A percentile compares a stretch with the other conserved stretches of the same genome.
phyloP scores from a whole-genome alignment of 2,113 vertebrate genomes.

The Antennarius striatus region DNA sequence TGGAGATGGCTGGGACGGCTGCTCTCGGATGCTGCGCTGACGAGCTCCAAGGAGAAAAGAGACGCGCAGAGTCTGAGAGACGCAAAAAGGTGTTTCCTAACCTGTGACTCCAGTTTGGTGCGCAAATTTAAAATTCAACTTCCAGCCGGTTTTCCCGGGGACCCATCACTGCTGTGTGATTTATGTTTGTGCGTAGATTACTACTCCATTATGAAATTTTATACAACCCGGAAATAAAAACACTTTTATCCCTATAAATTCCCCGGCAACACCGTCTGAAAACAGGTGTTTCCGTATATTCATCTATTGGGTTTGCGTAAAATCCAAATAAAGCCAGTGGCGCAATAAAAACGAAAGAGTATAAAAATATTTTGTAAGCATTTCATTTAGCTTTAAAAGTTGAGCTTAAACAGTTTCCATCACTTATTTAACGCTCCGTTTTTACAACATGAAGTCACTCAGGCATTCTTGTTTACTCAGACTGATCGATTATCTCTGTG shows the following conservation, averaged over 20 bases:
- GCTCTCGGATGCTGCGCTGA: conserved; percentile 33
- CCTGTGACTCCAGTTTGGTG: too few species aligned
- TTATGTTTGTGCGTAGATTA: neutral
- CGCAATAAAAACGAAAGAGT: too few species aligned
- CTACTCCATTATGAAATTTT: neutral
- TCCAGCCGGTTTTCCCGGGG: neutral
- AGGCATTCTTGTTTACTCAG: conserved; percentile 74
- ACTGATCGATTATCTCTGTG: conserved; percentile 69
- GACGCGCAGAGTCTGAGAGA: conserved; percentile 16
- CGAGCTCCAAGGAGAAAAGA: conserved; percentile 29
- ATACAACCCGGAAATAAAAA: too few species aligned
- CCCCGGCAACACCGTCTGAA: too few species aligned
- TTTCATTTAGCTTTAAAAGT: too few species aligned
- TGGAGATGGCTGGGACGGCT: conserved; percentile 39
- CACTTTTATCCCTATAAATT: too few species aligned
- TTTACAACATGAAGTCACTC: conserved; percentile 52
- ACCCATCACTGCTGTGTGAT: neutral
- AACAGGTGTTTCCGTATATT: too few species aligned
- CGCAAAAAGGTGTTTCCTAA: too few species aligned
- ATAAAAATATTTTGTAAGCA: too few species aligned
- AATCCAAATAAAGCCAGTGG: too few species aligned
- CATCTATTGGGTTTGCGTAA: too few species aligned
- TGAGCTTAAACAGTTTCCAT: conserved; percentile 6
- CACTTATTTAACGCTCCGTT: conserved; percentile 44
- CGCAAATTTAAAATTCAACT: neutral